Evolutionary conservation across 2,888 invertebrate genomes (phyloP), one percentile per base, ranked within the genome.

Genomic region (Tortrix viridana): DNA sequence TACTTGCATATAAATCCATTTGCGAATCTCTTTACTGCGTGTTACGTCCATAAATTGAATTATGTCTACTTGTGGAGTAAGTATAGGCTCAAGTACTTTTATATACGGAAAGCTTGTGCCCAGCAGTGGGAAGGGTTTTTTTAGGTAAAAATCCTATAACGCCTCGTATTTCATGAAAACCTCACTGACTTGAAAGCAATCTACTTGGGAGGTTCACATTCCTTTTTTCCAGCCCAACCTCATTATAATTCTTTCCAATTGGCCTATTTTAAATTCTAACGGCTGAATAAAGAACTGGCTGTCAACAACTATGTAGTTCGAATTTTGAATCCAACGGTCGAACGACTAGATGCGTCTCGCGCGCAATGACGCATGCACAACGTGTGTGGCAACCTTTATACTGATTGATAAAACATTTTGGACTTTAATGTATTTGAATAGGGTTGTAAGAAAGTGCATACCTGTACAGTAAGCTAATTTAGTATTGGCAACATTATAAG

Each of bases 251-350:
- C 6, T 46, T 46, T 20, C 19, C 19, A 23, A 48, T 48, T 48
- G 5, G 3, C 23, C 50, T 38, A 56, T 43, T 55, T 18, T 44
- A 62, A 62, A 74, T 77, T 68, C 66, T 65, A 70, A 74, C 73
- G 76, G 73, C 71, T 72, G 66, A 73, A 46, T 46, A 69, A 60
- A 64, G 60, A 71, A 69, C 58, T 67, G 63, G 67, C 60, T 79
- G 75, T 74, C 74, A 69, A 63, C 69, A 66, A 65, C 64, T 60
- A 52, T 69, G 67, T 71, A 69, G 73, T 76, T 74, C 66, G 71
- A 75, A 75, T 74, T 74, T 68, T 69, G 74, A 69, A 74, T 74
- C 70, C 68, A 69, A 77, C 76, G 78, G 74, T 59, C 79, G 71
- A 77, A 80, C 81, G 74, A 71, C 68, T 65, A 69, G 74, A 73